Evolutionary conservation across 1,140 invertebrate species (phyloP), one percentile per base, ranked within the genome.

Genomic region (Drosophila kepulauana): DNA sequence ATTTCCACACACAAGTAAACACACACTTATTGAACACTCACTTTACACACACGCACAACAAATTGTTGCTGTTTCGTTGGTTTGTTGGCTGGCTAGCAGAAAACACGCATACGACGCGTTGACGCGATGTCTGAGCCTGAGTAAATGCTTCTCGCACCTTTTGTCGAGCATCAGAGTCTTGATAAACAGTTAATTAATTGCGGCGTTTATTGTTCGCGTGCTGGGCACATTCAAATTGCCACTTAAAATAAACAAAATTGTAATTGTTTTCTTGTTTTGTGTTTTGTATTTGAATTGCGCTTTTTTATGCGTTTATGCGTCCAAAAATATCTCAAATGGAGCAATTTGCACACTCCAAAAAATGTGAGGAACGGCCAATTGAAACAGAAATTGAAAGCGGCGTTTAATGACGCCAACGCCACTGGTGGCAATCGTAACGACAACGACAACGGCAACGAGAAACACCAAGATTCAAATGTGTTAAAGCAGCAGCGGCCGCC

Each of bases 141-240:
- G 48, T 28, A 25, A 51, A 1, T 30, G 33, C 15, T 57, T 11
- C 59, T 63, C 41, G 33, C 61, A 48, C 48, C 49, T 70, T 33
- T 38, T 54, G 7, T 10, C 7, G 7, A 49, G 41, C 16, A 46
- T 63, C 68, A 25, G 41, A n/a, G 54, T 63, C 72, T 63, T 58
- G 64, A 52, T 80, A 63, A 73, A 54, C 63, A 69, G 61, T 78
- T 78, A 64, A 66, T 78, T 57, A 80, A 82, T 64, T 74, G 20
- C 16, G 30, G 35, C 54, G 77, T 75, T 82, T 76, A 82, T 76
- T 64, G 70, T 71, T 79, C 73, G 68, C 78, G 65, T 61, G 61
- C 65, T 38, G 15, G 33, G 43, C 69, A 66, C 62, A 62, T 70
- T 63, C 35, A 38, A 58, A 75, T 63, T 63, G 70, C 13, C 49